Evolutionary conservation across 2,113 vertebrate genomes (phyloP), one percentile per base, ranked within the genome.

Genomic region (Leiothrix lutea): DNA sequence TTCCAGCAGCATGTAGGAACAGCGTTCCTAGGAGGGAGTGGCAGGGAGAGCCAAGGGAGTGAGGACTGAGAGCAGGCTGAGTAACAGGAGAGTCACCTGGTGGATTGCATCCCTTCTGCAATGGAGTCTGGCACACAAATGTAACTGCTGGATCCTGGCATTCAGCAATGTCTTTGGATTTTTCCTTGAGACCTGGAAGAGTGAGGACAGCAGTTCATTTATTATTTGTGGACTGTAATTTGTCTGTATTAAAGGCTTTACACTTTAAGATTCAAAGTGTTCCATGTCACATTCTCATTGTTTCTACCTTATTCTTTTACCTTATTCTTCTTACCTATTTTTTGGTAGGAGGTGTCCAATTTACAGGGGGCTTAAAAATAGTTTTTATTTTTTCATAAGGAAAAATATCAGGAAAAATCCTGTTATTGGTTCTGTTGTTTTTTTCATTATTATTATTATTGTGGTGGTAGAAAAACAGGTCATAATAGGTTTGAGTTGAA

Each of bases 21-120:
- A 98, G 75, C 14, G 12, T 84, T 91, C 73, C 78, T 75, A 47
- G 94, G 94, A 96, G 92, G 98, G 97, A 94, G 97, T 67, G 97
- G 83, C 91, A 71, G 86, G 92, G 80, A 91, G 70, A 72, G 93
- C 58, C 14, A 18, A 35, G 70, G 83, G 64, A 72, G 20, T 6
- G 19, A 69, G 51, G 44, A n/a, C 61, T 14, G 23, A 90, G 85
- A 81, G 82, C 88, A 83, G 83, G 57, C 86, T 95, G 94, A 95
- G 80, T 96, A 97, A 95, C 56, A 53, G 89, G 8, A 90, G 75
- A 92, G 75, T 90, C 80, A 96, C 53, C 64, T 81, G 69, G 82
- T 83, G 83, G 74, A 36, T 83, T 91, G 86, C 66, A 47, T 80
- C 66, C 87, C 85, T 86, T 48, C 83, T 78, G 77, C 71, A 67